These are phyloP conservation scores for Trematomus bernacchii DNA, from an alignment of 2,797 vertebrate genomes.

Conservation along the genomic window DNA sequence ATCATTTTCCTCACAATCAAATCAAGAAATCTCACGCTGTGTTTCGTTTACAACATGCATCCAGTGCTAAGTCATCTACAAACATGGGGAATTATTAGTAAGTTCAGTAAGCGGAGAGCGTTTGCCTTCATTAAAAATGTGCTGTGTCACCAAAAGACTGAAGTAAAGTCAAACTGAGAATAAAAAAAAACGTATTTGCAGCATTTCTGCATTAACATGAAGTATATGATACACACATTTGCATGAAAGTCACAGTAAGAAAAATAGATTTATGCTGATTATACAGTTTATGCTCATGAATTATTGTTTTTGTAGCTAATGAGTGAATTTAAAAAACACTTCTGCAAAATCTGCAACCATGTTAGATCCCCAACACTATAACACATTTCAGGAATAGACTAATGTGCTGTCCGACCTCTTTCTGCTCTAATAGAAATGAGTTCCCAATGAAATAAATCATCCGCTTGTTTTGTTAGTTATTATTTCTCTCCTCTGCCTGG, in stretches of 20 bases:
- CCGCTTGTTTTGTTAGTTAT: slow-evolving; percentile 45
- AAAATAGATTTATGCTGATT: slow-evolving; percentile 67
- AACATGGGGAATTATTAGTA: slow-evolving; percentile 40
- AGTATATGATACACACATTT: slow-evolving; percentile 65
- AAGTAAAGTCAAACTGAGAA: slow-evolving; percentile 32
- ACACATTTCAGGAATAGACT: slow-evolving; percentile 44
- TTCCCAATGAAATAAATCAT: slow-evolving; percentile 40
- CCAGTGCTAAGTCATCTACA: slow-evolving; percentile 26
- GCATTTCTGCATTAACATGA: slow-evolving; percentile 58
- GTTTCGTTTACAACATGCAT: slow-evolving; percentile 16
- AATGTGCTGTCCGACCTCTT: slow-evolving; percentile 41
- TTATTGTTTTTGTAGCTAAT: slow-evolving; percentile 64
- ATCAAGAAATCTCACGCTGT: slow-evolving; percentile 21
- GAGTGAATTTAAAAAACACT: slow-evolving; percentile 70
- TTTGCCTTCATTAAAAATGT: slow-evolving; percentile 36
- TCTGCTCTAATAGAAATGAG: slow-evolving; percentile 43
- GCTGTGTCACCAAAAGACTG: slow-evolving; percentile 41
- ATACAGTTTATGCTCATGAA: slow-evolving; percentile 64
- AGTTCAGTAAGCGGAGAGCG: slow-evolving; percentile 16
- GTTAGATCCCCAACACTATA: slow-evolving; percentile 24
- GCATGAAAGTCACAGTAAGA: slow-evolving; percentile 66
- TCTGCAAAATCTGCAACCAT: slow-evolving; percentile 45
- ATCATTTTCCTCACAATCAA: slow-evolving; percentile 29
- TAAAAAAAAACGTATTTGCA: slow-evolving; percentile 36
- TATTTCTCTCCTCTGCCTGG: slow-evolving; percentile 27